Conservation (phyloP, 2,888 invertebrate genomes). For the Pristionchus entomophagus region DNA sequence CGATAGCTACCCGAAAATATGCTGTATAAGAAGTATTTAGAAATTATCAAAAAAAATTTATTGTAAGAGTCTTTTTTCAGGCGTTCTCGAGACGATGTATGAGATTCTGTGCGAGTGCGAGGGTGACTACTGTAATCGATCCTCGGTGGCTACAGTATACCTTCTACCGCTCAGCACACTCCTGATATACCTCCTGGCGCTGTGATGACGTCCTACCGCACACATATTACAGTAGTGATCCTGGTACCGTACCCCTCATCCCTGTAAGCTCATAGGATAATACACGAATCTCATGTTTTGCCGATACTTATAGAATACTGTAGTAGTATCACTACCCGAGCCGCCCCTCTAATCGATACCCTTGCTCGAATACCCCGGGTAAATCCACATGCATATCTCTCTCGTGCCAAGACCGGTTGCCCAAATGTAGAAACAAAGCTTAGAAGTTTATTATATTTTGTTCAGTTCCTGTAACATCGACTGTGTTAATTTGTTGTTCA, state of each 20-base stretch:
- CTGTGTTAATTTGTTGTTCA: background rate
- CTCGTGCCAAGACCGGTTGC: background rate
- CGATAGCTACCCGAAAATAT: too few species aligned
- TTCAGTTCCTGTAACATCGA: background rate
- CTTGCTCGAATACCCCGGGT: background rate
- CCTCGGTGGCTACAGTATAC: background rate
- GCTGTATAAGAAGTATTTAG: too few species aligned
- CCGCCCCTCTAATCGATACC: background rate
- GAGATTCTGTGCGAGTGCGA: slow-evolving; percentile 25
- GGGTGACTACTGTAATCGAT: slow-evolving; percentile 15
- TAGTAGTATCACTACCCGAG: background rate
- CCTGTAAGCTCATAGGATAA: too few species aligned
- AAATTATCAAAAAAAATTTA: too few species aligned
- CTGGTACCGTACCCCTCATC: background rate
- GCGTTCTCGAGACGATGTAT: background rate
- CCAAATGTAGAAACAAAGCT: background rate
- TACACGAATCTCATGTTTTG: background rate
- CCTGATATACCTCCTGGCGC: background rate
- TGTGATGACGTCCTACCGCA: background rate
- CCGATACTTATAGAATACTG: background rate
- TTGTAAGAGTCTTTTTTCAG: background rate
- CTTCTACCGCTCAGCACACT: background rate
- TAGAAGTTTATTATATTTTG: background rate
- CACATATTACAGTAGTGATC: too few species aligned
- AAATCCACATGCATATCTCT: slow-evolving; percentile 1